Base-by-base conservation (phyloP, 2,797 vertebrate species). In the Hipposideros larvatus region DNA sequence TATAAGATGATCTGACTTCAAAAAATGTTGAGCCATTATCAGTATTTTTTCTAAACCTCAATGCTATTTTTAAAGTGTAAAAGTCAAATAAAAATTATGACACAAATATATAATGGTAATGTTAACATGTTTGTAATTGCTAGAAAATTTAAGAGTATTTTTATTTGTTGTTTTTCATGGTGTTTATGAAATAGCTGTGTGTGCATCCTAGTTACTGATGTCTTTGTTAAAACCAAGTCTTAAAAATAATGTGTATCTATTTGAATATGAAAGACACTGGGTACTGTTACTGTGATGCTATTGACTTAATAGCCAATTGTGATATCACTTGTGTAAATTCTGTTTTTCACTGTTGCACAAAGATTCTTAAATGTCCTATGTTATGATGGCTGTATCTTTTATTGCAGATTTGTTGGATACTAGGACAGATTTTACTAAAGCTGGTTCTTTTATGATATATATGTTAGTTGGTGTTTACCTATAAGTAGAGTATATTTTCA, bases 41-140 rank as follows among this genome's bases (percentile, higher is more conserved):
- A 98, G 98, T 99, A 97, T 99, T 99, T 98, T 37, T 96, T 97
- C 48, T 97, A 94, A 97, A 95, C 77, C 0, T 1, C 75, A 87
- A 3, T 97, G 66, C 96, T 97, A 19, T 94, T 92, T 97, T 95
- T 71, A 86, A 87, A 89, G 37, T 96, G 59, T 92, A 70, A 65
- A 86, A 80, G 61, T 87, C 53, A 88, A 18, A 87, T 71, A 61
- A 28, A 90, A 94, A 57, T 59, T 68, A 2, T n/a, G 63, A 91
- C 79, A 96, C 91, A 83, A 24, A 34, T 75, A 79, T 37, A 8
- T 6, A 70, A 13, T 70, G 28, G 46, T 84, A 91, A 41, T 5
- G 2, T 82, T 84, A 82, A 94, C 3, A 68, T 89, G n/a, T 83
- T 87, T 93, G 57, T 91, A 87, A 93, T 53, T 96, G n/a, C 82